Evolutionary conservation across 2,113 vertebrate species (phyloP).

Genomic region (Tragelaphus imberbis): DNA sequence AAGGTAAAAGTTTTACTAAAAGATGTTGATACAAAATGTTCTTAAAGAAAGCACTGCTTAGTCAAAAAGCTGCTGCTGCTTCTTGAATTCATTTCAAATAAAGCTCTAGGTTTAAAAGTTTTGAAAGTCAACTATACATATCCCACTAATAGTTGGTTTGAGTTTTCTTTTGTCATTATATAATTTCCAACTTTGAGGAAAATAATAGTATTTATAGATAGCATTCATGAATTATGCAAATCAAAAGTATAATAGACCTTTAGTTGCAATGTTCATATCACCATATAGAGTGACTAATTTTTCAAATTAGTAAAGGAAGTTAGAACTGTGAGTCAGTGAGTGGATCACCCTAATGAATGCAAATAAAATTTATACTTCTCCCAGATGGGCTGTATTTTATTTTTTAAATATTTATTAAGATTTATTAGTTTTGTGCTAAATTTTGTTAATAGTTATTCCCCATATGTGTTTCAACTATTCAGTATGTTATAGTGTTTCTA

Average conservation of each 20-base stretch:
- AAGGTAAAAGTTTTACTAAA: neutral
- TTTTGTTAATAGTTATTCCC: constrained; percentile 22
- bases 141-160: neutral
- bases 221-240: constrained; percentile 15
- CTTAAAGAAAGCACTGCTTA: neutral
- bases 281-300: constrained; percentile 46
- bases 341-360: constrained; percentile 42
- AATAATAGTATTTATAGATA: constrained; percentile 35
- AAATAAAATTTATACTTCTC: constrained; percentile 62
- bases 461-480: neutral
- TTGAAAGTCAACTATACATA: neutral
- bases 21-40: neutral
- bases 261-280: neutral
- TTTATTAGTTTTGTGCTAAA: constrained; percentile 42
- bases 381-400: constrained; percentile 59
- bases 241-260: constrained; percentile 28
- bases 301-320: constrained; percentile 57
- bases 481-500: neutral
- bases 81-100: neutral
- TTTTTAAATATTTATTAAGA: constrained; percentile 63
- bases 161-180: constrained; percentile 10
- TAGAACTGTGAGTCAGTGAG: constrained; percentile 57
- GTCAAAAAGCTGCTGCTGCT: neutral
- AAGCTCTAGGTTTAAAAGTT: neutral
- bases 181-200: constrained; percentile 33